phyloP scores from a whole-genome alignment of 1,140 invertebrate genomes.

The Apocrypta bakeri region DNA sequence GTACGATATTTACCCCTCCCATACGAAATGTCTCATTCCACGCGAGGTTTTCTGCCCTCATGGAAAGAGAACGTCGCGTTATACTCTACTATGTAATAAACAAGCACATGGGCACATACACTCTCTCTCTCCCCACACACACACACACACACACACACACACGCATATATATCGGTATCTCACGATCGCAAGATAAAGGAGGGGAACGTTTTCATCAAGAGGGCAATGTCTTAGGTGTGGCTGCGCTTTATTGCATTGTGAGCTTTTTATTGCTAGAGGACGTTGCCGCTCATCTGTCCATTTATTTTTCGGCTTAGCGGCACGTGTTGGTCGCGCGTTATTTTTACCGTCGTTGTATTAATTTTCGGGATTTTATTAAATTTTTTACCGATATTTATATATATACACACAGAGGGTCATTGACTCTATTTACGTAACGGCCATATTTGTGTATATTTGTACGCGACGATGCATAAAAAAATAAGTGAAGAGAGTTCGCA shows the following conservation, averaged over 20 bases:
- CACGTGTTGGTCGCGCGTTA: background rate
- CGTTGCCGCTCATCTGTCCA: background rate
- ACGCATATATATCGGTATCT: background rate
- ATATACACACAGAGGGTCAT: background rate
- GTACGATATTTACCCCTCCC: background rate
- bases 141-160: too few relatives aligned
- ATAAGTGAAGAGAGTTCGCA: too few relatives aligned
- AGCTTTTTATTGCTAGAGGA: background rate
- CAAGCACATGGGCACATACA: too few relatives aligned
- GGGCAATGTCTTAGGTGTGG: background rate
- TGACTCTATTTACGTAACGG: too few relatives aligned
- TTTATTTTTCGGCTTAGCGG: background rate
- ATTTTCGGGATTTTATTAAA: background rate
- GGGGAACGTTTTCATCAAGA: slow-evolving; percentile 6
- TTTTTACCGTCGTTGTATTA: background rate
- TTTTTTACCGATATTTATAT: background rate
- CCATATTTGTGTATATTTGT: too few relatives aligned
- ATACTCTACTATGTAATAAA: too few relatives aligned
- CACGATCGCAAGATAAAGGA: slow-evolving; percentile 2
- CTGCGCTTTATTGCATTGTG: background rate
- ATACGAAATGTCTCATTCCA: background rate
- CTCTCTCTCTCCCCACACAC: too few relatives aligned
- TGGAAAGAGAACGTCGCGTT: background rate
- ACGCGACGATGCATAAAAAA: too few relatives aligned
- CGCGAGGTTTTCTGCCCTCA: slow-evolving; percentile 1